phyloP scores from a whole-genome alignment of 2,888 invertebrate genomes.

The Pemphredon lugubris region DNA sequence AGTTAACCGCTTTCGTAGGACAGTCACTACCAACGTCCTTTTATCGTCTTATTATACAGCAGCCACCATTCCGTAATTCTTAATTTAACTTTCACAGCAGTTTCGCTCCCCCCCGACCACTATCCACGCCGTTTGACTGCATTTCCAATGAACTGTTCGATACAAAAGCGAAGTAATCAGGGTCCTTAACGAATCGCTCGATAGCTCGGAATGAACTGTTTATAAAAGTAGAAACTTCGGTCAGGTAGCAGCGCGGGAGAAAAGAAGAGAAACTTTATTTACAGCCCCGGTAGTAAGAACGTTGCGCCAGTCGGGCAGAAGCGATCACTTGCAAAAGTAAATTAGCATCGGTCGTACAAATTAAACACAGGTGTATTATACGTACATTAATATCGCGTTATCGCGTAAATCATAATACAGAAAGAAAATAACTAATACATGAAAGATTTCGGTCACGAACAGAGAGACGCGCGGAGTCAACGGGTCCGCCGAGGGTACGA shows the following conservation, averaged over 20 bases:
- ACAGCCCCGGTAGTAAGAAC: no score
- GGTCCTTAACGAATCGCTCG: constrained; percentile 21
- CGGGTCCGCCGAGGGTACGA: neutral
- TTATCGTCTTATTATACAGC: constrained; percentile 42
- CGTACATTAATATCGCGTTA: no score
- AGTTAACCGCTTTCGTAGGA: constrained; percentile 35
- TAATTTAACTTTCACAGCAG: constrained; percentile 30
- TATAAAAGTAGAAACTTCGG: constrained; percentile 11
- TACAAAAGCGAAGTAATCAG: neutral
- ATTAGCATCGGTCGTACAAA: no score
- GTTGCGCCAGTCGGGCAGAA: no score
- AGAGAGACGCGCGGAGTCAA: neutral
- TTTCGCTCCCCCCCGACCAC: constrained; percentile 1
- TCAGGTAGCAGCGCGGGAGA: neutral
- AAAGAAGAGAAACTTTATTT: neutral
- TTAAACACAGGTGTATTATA: no score
- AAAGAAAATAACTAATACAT: neutral
- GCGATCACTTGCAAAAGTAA: no score
- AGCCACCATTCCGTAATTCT: constrained; percentile 38
- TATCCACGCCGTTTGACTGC: constrained; percentile 5
- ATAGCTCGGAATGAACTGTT: constrained; percentile 26
- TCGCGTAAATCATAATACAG: neutral
- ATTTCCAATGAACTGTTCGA: neutral
- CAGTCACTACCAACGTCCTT: constrained; percentile 35
- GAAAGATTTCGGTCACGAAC: neutral